Evolutionary conservation across 1,140 invertebrate species (phyloP), one percentile per base, ranked within the genome.

Genomic region (Lysiphlebus fabarum): DNA sequence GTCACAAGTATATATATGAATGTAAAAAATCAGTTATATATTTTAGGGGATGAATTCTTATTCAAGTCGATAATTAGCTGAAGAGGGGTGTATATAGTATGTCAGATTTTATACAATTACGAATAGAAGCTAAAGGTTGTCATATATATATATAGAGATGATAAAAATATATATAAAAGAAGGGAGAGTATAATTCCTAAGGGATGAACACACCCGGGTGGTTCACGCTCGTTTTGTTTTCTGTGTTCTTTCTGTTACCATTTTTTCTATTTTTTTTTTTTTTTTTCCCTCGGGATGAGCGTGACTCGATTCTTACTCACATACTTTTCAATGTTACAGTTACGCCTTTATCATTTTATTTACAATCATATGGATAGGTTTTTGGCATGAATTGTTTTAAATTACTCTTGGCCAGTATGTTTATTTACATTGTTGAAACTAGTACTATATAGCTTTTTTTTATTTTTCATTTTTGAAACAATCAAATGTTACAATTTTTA

Each of bases 31-130:
- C 41, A 10, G 54, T 45, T 36, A 44, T 49, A n/a, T n/a, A 8
- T 26, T 4, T 26, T 1, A 26, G 17, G 17, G 17, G 17, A 26
- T 26, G 17, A 26, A 26, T 26, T 26, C 17, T 26, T 26, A 34
- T n/a, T n/a, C 12, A 9, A 53, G 37, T 57, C 8, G 14, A 40
- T 70, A 72, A 72, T 72, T 72, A 70, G 62, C 56, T 61, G 44
- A 11, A 42, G 63, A 64, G 49, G 50, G 50, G 50, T 41, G n/a
- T 41, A 12, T 41, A 37, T 33, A 40, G 44, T 44, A 58, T 49
- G 72, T 77, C 75, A 76, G 75, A 77, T 77, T 78, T 78, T 70
- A 71, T 77, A 70, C 76, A 76, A 77, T 77, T 73, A 75, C 62
- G 62, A 65, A 69, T 60, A 54, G 53, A 53, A 55, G 26, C 8